Base-by-base conservation (phyloP, 2,888 invertebrate species). In the Caradrina clavipalpis region DNA sequence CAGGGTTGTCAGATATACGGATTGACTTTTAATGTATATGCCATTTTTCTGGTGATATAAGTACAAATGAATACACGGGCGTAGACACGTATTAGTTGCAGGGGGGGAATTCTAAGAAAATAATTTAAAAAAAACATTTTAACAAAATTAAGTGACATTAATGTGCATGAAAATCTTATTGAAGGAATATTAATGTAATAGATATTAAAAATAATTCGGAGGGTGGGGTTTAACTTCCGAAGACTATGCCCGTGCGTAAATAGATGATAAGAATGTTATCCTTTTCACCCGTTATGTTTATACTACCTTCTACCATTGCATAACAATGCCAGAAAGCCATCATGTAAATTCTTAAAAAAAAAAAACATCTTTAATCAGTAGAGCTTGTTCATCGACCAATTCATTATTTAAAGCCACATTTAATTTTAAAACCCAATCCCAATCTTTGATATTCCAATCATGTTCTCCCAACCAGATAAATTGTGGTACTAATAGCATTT, bases 401-500 rank as follows among this genome's bases (percentile, higher is more conserved):
- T 42, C 42, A 42, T 15, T 42, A 42, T 42, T 17, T 17, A 17
- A 45, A 17, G 4, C 15, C 15, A 17, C 45, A 2, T 1, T 13
- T 39, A 26, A 26, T 50, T 50, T 1, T 1, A 31, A 15, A 21
- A 26, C 45, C 35, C n/a, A n/a, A 17, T 17, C 15, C 15, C 11
- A 2, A 71, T 17, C 15, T 71, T 31, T 78, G 63, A 22, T 49
- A 62, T 31, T 39, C 17, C 50, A 15, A 57, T 15, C 22, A 47
- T 39, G 19, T 26, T 42, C 4, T 6, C 31, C 39, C 10, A 55
- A 22, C 2, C 47, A 22, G 45, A 50, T 61, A 35, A 19, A 77
- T 63, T 17, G 2, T 49, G 35, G 19, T 47, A 66, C 55, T 66
- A 62, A 60, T 60, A 53, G 19, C 10, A 39, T 56, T 60, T 74